These are phyloP conservation scores for Mirounga angustirostris DNA, from an alignment of 2,113 vertebrate genomes.

Conservation along the genomic window DNA sequence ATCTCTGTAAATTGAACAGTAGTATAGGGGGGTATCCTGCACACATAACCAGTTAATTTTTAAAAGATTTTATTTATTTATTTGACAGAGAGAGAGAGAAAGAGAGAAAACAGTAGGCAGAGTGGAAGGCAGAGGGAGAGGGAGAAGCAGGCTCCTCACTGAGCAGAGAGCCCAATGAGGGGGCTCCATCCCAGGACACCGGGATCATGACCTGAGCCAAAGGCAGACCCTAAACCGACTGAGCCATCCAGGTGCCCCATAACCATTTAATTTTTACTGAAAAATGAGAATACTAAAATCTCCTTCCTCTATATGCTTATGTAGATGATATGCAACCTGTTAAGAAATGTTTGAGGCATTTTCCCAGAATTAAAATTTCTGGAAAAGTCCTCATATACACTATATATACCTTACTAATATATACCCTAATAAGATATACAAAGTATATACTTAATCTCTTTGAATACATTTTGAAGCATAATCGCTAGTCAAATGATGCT, in stretches of 20 bases:
- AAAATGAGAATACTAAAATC: background rate
- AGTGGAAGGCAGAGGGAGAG: too few species aligned
- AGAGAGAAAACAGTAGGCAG: too few species aligned
- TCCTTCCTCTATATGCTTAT: background rate
- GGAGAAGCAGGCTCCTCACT: too few species aligned
- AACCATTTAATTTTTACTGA: background rate
- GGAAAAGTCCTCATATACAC: background rate
- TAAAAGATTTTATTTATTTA: too few species aligned
- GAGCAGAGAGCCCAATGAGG: too few species aligned
- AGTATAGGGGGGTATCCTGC: background rate
- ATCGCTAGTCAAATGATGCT: background rate
- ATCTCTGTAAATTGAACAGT: background rate
- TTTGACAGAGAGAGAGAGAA: too few species aligned
- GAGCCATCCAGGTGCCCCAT: too few species aligned
- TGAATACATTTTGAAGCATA: background rate
- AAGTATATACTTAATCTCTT: background rate
- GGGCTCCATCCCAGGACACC: too few species aligned
- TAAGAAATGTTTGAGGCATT: background rate
- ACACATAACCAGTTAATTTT: too few species aligned
- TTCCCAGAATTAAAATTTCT: background rate
- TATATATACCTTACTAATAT: background rate
- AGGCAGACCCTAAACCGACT: too few species aligned
- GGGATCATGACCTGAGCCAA: too few species aligned
- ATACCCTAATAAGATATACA: background rate
- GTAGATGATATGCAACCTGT: too few species aligned